These are phyloP conservation scores for Orthosia incerta DNA, from an alignment of 2,888 invertebrate species.

Conservation along the genomic window DNA sequence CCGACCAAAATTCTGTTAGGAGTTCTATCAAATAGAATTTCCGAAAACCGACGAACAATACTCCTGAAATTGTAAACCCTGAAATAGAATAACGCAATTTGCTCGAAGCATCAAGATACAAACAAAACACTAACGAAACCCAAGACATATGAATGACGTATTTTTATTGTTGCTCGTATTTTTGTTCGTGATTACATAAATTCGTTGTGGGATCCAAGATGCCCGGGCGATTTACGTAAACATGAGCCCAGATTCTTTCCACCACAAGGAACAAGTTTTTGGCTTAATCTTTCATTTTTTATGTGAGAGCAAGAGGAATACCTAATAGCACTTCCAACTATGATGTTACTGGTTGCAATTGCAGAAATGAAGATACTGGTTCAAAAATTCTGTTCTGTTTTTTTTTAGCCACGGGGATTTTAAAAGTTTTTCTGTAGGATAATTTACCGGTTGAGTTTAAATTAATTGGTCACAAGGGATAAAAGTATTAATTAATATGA, in stretches of 20 bases:
- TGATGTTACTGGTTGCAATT: constrained; percentile 5
- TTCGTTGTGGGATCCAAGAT: constrained; percentile 62
- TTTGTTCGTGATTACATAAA: constrained; percentile 71
- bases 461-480: no score
- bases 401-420: neutral
- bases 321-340: constrained; percentile 47
- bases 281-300: constrained; percentile 72
- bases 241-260: constrained; percentile 65
- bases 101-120: constrained; percentile 19
- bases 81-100: constrained; percentile 31
- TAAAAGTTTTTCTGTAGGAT: no score
- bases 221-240: constrained; percentile 69
- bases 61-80: neutral
- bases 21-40: neutral
- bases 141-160: constrained; percentile 62
- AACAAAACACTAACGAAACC: constrained; percentile 30
- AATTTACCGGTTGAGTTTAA: no score
- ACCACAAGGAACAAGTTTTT: constrained; percentile 64
- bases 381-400: constrained; percentile 31
- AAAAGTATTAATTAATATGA: no score
- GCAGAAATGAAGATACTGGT: constrained; percentile 10
- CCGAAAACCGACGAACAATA: neutral
- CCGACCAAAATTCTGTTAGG: neutral
- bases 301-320: constrained; percentile 58
- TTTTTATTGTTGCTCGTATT: constrained; percentile 70